These are phyloP conservation scores for Microchirus variegatus DNA, from an alignment of 2,797 vertebrate species.

Conservation along the genomic window DNA sequence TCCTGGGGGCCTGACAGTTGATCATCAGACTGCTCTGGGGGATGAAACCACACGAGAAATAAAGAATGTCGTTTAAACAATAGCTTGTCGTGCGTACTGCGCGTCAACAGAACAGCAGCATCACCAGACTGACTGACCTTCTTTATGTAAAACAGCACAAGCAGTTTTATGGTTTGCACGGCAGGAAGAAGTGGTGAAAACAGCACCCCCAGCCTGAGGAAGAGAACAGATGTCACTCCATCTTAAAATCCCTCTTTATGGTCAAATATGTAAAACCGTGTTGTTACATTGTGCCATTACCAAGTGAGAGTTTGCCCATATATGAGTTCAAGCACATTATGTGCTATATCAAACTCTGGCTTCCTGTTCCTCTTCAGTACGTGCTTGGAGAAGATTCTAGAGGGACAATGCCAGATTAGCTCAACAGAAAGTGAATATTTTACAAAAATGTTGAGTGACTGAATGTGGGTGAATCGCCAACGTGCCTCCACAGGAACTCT, in stretches of 20 bases:
- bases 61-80: background rate
- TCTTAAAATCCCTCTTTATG: background rate
- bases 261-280: background rate
- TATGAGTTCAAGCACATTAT: conserved; percentile 89
- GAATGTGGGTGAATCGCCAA: background rate
- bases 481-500: conserved; percentile 89
- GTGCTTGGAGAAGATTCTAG: no score
- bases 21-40: conserved; percentile 83
- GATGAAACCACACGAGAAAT: background rate
- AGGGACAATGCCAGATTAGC: no score
- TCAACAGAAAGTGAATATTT: no score
- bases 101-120: no score
- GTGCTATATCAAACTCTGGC: conserved; percentile 89
- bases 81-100: accelerated
- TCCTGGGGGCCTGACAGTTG: conserved; percentile 87
- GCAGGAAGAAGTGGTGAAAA: conserved; percentile 82
- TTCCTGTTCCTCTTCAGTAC: conserved; percentile 60
- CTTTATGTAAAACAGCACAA: conserved; percentile 89
- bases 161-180: conserved; percentile 85
- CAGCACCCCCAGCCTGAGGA: no score
- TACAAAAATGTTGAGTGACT: background rate
- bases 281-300: conserved; percentile 58
- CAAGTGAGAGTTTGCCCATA: conserved; percentile 91
- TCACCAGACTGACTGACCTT: conserved; percentile 73
- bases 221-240: conserved; percentile 81